Evolutionary conservation across 1,140 invertebrate species (phyloP).

Genomic region (Drosophila ohnishii): DNA sequence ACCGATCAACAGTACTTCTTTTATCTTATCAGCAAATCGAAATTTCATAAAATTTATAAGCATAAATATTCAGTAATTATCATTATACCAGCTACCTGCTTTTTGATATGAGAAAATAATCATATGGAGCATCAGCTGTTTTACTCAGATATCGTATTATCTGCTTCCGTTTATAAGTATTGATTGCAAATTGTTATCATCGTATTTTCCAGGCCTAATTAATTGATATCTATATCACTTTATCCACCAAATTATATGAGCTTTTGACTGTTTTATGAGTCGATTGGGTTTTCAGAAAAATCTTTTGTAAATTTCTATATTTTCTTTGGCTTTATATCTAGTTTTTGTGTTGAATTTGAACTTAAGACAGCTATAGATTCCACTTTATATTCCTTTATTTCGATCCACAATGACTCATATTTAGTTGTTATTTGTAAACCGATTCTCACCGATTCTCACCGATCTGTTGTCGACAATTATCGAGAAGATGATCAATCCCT

Average conservation of each 20-base stretch:
- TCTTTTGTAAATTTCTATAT: neutral
- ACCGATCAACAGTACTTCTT: too few species aligned
- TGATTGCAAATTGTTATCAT: neutral
- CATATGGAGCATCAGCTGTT: neutral
- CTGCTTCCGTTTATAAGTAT: constrained; percentile 10
- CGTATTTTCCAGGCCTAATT: neutral
- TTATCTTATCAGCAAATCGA: neutral
- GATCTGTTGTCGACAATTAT: neutral
- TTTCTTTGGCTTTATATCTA: neutral
- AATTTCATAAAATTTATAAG: neutral
- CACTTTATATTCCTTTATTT: neutral
- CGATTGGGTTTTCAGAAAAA: neutral
- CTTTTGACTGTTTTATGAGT: neutral
- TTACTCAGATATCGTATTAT: neutral
- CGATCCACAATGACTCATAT: neutral
- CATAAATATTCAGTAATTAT: neutral
- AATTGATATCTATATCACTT: neutral
- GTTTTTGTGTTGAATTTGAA: neutral
- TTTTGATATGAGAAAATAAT: neutral
- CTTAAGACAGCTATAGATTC: neutral
- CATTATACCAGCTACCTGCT: neutral
- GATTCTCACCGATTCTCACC: constrained; percentile 13
- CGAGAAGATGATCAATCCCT: neutral
- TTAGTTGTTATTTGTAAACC: constrained; percentile 12
- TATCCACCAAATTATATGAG: neutral